Conservation (phyloP, 2,888 invertebrate species). For the Tyria jacobaeae region DNA sequence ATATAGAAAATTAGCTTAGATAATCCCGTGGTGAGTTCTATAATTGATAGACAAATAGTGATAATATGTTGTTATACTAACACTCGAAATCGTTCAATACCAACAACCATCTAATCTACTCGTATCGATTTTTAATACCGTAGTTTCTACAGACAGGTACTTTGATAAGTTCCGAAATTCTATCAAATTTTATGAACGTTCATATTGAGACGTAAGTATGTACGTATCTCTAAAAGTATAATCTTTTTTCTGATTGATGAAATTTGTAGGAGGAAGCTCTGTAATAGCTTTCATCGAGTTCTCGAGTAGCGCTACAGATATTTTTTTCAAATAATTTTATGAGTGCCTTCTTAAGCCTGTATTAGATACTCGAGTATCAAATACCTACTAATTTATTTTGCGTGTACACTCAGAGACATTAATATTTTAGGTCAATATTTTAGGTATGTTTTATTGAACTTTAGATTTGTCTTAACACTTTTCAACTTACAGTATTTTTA, state of each 20-base stretch:
- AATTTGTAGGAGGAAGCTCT: constrained; percentile 7
- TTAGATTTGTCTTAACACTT: no score
- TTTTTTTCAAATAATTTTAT: constrained; percentile 6
- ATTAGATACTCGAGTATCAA: not conserved
- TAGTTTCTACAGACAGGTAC: not conserved
- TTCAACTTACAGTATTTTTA: no score
- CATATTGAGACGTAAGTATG: not conserved
- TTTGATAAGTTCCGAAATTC: not conserved
- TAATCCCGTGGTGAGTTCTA: no score
- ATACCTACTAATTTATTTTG: constrained; percentile 3
- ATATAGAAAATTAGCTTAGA: no score
- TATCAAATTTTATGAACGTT: not conserved
- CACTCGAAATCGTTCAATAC: no score
- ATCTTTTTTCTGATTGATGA: not conserved
- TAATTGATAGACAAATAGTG: no score
- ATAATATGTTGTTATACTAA: no score
- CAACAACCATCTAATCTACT: not conserved
- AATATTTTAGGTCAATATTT: not conserved
- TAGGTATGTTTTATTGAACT: not conserved
- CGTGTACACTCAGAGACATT: not conserved
- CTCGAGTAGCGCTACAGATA: constrained; percentile 4
- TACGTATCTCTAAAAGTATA: not conserved
- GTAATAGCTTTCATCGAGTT: constrained; percentile 15
- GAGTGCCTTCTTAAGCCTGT: not conserved
- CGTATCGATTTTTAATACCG: no score